A percentile compares a stretch with the other conserved stretches of the same genome.
phyloP scores from a whole-genome alignment of 2,113 vertebrate species.

The Thomomys bottae region DNA sequence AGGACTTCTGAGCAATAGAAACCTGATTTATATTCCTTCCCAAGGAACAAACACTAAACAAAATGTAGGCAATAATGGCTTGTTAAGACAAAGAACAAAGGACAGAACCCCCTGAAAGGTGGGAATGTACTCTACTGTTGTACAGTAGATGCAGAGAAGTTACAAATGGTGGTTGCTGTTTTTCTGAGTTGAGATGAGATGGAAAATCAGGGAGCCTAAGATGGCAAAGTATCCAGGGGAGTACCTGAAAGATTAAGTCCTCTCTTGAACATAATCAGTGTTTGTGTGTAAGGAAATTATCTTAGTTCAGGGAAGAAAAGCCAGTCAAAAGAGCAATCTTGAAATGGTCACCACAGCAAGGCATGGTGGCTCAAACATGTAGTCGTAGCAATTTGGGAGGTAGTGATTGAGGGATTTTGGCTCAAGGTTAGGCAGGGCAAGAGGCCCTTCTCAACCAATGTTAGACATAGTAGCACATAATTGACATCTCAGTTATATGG shows the following conservation, averaged over 20 bases:
- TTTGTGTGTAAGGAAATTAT: neutral
- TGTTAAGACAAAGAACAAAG: neutral
- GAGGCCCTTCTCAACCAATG: no score
- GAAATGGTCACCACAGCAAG: no score
- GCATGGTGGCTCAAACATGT: no score
- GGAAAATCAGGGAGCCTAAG: neutral
- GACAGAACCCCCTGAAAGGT: neutral
- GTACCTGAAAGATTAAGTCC: neutral
- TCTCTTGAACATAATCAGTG: neutral
- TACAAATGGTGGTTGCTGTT: neutral
- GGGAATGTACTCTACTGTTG: accelerated
- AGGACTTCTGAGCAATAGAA: no score
- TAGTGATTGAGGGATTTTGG: no score
- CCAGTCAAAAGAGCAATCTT: neutral
- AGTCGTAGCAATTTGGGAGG: no score
- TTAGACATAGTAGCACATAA: no score
- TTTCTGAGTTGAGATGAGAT: neutral
- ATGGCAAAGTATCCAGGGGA: neutral
- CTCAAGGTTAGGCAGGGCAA: no score
- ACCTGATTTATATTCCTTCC: neutral
- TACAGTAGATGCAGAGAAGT: neutral
- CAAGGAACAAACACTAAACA: no score
- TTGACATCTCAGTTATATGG: no score
- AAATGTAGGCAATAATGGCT: neutral
- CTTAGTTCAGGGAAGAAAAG: neutral